Evolutionary conservation across 2,888 invertebrate species (phyloP), one percentile per base, ranked within the genome.

Genomic region (Lasioglossum pauxillum): DNA sequence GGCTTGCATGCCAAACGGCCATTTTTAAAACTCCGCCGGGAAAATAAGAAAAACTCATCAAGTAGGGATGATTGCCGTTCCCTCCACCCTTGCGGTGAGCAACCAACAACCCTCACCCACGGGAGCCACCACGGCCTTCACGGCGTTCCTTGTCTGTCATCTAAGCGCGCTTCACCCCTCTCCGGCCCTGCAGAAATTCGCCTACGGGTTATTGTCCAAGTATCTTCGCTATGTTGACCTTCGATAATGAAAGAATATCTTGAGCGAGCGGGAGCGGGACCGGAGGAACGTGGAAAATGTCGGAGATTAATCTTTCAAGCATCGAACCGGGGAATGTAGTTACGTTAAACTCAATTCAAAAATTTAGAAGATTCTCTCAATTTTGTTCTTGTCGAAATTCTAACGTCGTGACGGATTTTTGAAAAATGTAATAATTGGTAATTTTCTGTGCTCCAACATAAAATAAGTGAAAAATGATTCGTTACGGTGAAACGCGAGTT

Each of bases 21-120:
- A 90, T 94, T 93, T 94, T 94, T 92, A 90, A 93, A 94, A 92
- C 92, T 92, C 92, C 91, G 87, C 64, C 87, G 92, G 92, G 92
- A 92, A 94, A 93, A 94, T 93, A 93, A 92, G 92, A 93, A 93
- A 93, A 93, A 93, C 91, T 93, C 93, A 92, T 93, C 93, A 92
- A 93, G 92, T 89, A 90, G 90, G 92, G 92, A 94, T 92, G 93
- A 94, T 93, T 93, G 92, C 92, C 89, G 89, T 90, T 86, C 90
- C 89, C 83, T 86, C 77, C 89, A 82, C 85, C 85, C 86, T 78
- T 82, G 67, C 82, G 64, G 57, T 69, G 82, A 77, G 82, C 89
- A 75, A 75, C 85, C 83, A 82, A 76, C 84, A 88, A 88, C 90
- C 84, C 82, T 85, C 80, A 75, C 87, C 88, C 86, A 86, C 88